Evolutionary conservation across 1,140 invertebrate genomes (phyloP).

Genomic region (Phortica variegata): DNA sequence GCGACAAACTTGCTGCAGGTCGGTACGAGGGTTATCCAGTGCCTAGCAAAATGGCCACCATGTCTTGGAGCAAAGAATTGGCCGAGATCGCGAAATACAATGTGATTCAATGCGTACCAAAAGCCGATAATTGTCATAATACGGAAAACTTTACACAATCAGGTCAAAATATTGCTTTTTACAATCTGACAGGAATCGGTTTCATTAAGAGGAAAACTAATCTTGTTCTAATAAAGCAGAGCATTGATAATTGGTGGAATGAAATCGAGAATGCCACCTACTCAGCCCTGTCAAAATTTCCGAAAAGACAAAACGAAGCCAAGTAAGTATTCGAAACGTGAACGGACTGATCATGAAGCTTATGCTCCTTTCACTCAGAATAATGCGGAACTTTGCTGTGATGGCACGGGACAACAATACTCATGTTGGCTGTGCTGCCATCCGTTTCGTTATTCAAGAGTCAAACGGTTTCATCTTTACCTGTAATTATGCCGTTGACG

Average conservation of each 20-base stretch:
- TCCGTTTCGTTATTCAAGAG: slow-evolving; percentile 6
- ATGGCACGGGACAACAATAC: slow-evolving; percentile 39
- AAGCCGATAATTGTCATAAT: slow-evolving; percentile 31
- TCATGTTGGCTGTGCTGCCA: slow-evolving; percentile 30
- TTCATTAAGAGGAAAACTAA: not conserved
- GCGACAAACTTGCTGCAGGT: slow-evolving; percentile 27
- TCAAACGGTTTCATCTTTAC: slow-evolving; percentile 26
- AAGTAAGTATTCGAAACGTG: slow-evolving; percentile 20
- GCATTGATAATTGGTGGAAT: slow-evolving; percentile 30
- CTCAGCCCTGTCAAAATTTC: slow-evolving; percentile 17
- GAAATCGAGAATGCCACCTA: slow-evolving; percentile 19
- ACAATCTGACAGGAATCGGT: slow-evolving; percentile 7
- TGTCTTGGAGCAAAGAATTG: slow-evolving; percentile 30
- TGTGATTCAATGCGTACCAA: slow-evolving; percentile 26
- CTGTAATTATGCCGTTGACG: slow-evolving; percentile 38
- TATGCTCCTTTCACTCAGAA: slow-evolving; percentile 9
- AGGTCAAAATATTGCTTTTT: slow-evolving; percentile 29
- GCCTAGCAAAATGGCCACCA: slow-evolving; percentile 34
- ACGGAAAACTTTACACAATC: slow-evolving; percentile 23
- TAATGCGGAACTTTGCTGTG: slow-evolving; percentile 31
- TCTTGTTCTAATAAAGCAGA: slow-evolving; percentile 19
- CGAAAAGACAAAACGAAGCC: slow-evolving; percentile 20
- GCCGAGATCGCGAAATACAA: slow-evolving; percentile 27
- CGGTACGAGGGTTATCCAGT: slow-evolving; percentile 11
- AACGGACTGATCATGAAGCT: not conserved